A percentile compares a stretch with the other conserved stretches of the same genome.
Evolutionary conservation across 2,888 invertebrate species (phyloP).

Genomic region (Polietes domitor): DNA sequence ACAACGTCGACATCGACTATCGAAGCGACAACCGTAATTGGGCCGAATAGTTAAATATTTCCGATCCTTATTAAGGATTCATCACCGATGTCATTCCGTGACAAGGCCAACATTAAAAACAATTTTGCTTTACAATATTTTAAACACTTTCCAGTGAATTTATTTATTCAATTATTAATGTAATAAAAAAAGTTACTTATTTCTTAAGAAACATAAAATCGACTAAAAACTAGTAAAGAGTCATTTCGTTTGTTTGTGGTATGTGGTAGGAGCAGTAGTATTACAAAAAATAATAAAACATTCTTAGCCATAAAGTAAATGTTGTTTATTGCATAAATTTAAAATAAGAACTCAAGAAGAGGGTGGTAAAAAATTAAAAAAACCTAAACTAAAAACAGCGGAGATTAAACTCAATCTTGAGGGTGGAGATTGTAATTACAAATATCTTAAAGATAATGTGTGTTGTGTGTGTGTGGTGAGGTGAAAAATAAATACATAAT

Average conservation of each 20-base stretch:
- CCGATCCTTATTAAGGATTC: no score
- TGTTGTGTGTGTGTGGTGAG: background rate
- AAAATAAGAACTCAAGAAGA: background rate
- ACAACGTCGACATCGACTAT: no score
- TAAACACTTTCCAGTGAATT: slow-evolving; percentile 73
- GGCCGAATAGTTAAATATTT: no score
- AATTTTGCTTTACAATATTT: slow-evolving; percentile 71
- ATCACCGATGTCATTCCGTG: no score
- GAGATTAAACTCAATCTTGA: slow-evolving; percentile 16
- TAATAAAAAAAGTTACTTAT: slow-evolving; percentile 59
- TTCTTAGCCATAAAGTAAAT: slow-evolving; percentile 5
- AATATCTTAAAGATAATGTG: slow-evolving; percentile 32
- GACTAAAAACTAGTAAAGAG: slow-evolving; percentile 21
- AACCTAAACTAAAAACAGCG: slow-evolving; percentile 1
- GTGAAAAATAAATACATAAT: slow-evolving; percentile 17
- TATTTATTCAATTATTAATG: slow-evolving; percentile 68
- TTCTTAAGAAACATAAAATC: slow-evolving; percentile 33
- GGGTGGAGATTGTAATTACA: slow-evolving; percentile 10
- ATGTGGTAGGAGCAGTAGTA: background rate
- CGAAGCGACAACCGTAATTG: no score
- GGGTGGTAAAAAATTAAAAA: slow-evolving; percentile 8
- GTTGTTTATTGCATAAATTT: slow-evolving; percentile 19
- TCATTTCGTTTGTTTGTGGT: slow-evolving; percentile 1
- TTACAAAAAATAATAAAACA: slow-evolving; percentile 2
- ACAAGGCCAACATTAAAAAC: background rate